A percentile compares a stretch with the other conserved stretches of the same genome.
phyloP scores from a whole-genome alignment of 2,888 invertebrate species.

The Rosalia funebris region DNA sequence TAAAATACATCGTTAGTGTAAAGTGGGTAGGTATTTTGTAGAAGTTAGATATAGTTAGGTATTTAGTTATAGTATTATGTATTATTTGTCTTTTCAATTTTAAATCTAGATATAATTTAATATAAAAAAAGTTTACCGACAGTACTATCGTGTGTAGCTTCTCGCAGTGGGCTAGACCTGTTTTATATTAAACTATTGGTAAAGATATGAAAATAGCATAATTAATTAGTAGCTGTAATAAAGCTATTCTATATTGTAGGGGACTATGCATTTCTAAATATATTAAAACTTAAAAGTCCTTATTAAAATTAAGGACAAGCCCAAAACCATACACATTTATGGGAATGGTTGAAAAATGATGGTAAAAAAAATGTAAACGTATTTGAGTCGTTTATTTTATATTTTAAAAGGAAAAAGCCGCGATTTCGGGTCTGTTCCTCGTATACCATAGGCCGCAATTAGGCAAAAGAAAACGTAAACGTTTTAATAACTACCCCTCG shows the following conservation, averaged over 20 bases:
- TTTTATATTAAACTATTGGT: slow-evolving; percentile 30
- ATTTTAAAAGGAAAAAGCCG: no score
- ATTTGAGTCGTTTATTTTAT: no score
- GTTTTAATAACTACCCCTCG: neutral
- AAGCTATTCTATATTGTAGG: slow-evolving; percentile 34
- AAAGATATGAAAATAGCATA: slow-evolving; percentile 47
- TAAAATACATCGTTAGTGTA: slow-evolving; percentile 8
- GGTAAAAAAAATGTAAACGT: no score
- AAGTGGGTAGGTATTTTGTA: slow-evolving; percentile 25
- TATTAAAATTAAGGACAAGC: neutral
- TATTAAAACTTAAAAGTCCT: slow-evolving; percentile 21
- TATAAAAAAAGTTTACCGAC: slow-evolving; percentile 12
- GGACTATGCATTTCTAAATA: slow-evolving; percentile 14
- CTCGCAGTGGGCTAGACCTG: slow-evolving; percentile 21
- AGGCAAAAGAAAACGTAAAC: neutral
- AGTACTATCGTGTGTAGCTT: neutral
- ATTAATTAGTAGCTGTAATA: slow-evolving; percentile 36
- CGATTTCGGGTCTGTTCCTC: neutral
- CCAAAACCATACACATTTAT: neutral
- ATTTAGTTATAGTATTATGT: slow-evolving; percentile 28
- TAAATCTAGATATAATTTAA: slow-evolving; percentile 31
- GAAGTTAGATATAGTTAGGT: slow-evolving; percentile 28
- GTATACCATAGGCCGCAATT: neutral
- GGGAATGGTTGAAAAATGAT: no score
- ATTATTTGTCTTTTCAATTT: slow-evolving; percentile 40